Conservation (phyloP, 2,888 invertebrate species). For the Griposia aprilina region DNA sequence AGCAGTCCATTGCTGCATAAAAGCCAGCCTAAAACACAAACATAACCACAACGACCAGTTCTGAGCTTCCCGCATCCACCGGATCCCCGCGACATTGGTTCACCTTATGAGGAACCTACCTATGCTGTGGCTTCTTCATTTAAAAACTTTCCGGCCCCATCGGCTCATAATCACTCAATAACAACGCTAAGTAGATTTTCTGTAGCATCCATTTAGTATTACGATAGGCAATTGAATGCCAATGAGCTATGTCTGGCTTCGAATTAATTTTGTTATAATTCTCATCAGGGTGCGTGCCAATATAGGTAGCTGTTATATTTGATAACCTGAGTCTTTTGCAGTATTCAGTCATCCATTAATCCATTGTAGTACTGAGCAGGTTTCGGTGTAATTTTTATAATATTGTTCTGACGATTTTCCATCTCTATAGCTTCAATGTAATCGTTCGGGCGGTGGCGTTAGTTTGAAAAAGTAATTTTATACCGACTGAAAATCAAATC, state of each 20-base stretch:
- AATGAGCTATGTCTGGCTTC: conserved; percentile 31
- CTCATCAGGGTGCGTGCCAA: conserved; percentile 48
- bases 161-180: background rate
- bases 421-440: background rate
- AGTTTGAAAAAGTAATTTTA: too few species aligned
- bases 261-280: conserved; percentile 32
- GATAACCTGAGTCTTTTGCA: background rate
- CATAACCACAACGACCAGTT: background rate
- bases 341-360: background rate
- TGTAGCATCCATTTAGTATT: conserved; percentile 1
- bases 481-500: too few species aligned
- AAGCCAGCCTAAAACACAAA: background rate
- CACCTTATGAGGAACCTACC: background rate
- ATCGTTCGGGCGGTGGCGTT: too few species aligned
- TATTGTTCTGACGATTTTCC: background rate
- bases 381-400: background rate
- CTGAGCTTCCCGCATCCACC: background rate
- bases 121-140: background rate
- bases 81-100: background rate
- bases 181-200: conserved; percentile 4
- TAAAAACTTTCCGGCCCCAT: background rate
- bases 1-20: background rate
- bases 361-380: background rate
- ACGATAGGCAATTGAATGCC: conserved; percentile 36
- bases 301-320: conserved; percentile 4